Evolutionary conservation across 2,797 vertebrate genomes (phyloP), one percentile per base, ranked within the genome.

Genomic region (Hyperoplus lanceolatus): DNA sequence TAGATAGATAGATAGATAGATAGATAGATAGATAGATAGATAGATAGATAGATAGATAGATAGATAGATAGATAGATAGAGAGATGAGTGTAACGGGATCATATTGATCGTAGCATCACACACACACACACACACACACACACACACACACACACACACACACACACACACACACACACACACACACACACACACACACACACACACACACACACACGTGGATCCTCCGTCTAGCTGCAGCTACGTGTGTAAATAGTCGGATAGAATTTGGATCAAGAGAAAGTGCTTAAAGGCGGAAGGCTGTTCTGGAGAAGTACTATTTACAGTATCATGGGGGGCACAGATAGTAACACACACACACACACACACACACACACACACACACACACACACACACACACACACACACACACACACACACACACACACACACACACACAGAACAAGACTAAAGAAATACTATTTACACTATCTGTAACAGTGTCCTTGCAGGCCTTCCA

Each of bases 1-100:
- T 21, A 2, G 21, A 21, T 21, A 2, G 21, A 21, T 21, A 2
- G 21, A 21, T 21, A 2, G 21, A 21, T 21, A 2, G 21, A 21
- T 21, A 2, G 21, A 21, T 21, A 2, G 21, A 21, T 21, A 2
- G 21, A 21, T 21, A 2, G 21, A 21, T 21, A 2, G 21, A 21
- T 21, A 2, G 21, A 21, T 21, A 2, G 21, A 21, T 21, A 2
- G 21, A 21, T 21, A 21, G 21, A 21, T 21, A 21, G 21, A 21
- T 21, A 21, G 21, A 21, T 21, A 21, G 21, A 21, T 21, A 21
- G 21, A 21, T 21, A 21, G 21, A 21, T 21, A 70, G 55, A 65
- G 14, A 55, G 67, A 55, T 16, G 1, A 70, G 38, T 16, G 58
- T 46, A 77, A 58, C 39, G 5, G 50, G 65, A 73, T 70, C 45